Evolutionary conservation across 2,888 invertebrate species (phyloP).

Genomic region (Hofmannophila pseudospretella): DNA sequence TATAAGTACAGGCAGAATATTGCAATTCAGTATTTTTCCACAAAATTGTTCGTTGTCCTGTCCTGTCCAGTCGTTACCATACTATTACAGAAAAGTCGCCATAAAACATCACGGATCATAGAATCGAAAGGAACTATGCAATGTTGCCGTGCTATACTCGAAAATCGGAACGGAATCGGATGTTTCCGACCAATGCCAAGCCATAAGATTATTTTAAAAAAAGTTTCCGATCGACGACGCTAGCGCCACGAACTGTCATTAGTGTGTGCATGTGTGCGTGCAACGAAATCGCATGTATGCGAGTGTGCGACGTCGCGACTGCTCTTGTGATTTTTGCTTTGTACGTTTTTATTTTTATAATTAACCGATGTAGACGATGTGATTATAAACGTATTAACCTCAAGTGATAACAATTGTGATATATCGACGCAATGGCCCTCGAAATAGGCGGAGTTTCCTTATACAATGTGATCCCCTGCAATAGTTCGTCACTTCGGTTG

Average conservation of each 20-base stretch:
- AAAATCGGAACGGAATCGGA: background rate
- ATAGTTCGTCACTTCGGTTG: conserved; percentile 75
- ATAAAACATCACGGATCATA: too few species aligned
- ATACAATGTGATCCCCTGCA: conserved; percentile 70
- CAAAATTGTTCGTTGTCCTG: too few species aligned
- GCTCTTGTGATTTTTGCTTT: conserved; percentile 73
- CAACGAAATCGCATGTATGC: conserved; percentile 68
- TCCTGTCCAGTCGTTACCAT: too few species aligned
- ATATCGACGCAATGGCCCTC: conserved; percentile 60
- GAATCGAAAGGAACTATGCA: too few species aligned
- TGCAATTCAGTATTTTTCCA: too few species aligned
- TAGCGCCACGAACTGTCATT: conserved; percentile 25
- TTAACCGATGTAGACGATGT: conserved; percentile 59
- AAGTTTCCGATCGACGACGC: too few species aligned
- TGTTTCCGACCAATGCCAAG: too few species aligned
- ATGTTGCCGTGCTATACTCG: too few species aligned
- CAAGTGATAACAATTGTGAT: conserved; percentile 73
- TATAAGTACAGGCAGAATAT: too few species aligned
- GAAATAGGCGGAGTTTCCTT: conserved; percentile 68
- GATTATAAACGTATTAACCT: conserved; percentile 64
- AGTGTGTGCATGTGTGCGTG: conserved; percentile 43
- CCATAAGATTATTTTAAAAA: too few species aligned
- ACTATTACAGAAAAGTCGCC: too few species aligned
- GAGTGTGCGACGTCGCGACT: conserved; percentile 75
- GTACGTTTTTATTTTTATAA: conserved; percentile 75